Evolutionary conservation across 1,140 invertebrate species (phyloP), one percentile per base, ranked within the genome.

Genomic region (Diorhabda carinulata): DNA sequence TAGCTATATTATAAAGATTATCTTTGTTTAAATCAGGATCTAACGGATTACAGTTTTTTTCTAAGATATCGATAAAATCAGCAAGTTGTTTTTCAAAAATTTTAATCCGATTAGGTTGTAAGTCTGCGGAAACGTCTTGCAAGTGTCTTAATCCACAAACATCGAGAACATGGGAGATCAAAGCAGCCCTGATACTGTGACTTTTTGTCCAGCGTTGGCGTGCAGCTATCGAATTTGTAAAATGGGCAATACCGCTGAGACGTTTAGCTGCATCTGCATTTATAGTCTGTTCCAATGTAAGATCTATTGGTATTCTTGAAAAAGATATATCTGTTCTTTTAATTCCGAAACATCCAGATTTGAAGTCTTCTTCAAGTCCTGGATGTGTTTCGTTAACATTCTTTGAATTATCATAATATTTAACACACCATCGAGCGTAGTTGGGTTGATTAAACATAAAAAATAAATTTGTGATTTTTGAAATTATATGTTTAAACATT

Each of bases 231-330:
- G 71, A 72, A 70, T 72, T 66, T 45, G 72, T 77, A 57, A 77
- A 69, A 65, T 77, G 59, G 6, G 59, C 47, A 58, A 75, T 57
- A 52, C 72, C 77, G 8, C 65, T 73, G 0, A 74, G 47, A 65
- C 67, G 67, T 60, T 66, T 72, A 40, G 72, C 75, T 45, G 76
- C 76, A 66, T 77, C 74, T 2, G 73, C 74, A 71, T 78, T 78
- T 52, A 78, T 73, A 2, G 75, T 79, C 67, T 78, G 76, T 61
- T 78, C 78, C 40, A 78, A 43, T 0, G 74, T 78, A 2, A 77
- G 68, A 69, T 78, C 73, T 7, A 75, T 58, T 41, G 73, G 73
- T 43, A 67, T 67, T 68, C 72, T 62, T 45, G 76, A 75, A 57
- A 74, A 77, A 10, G 70, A 58, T 56, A 75, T 76, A 8, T 66